Percentiles rank a stretch among this genome's conserved stretches.
These are phyloP conservation scores for Hyla sarda DNA, from an alignment of 2,113 vertebrate species.

Conservation along the genomic window DNA sequence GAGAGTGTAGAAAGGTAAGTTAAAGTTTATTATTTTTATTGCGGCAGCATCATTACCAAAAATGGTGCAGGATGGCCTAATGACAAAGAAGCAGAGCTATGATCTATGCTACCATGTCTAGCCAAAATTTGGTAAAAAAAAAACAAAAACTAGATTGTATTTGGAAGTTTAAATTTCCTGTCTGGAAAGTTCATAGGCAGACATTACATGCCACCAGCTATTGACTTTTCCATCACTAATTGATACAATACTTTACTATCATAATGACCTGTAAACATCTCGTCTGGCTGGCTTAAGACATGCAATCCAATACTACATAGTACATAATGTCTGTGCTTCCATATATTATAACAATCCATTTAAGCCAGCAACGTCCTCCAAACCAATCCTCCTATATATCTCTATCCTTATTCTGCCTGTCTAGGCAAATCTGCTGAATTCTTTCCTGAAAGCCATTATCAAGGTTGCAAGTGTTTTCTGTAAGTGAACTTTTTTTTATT, in stretches of 20 bases:
- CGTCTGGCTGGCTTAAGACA: neutral
- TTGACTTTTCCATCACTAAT: neutral
- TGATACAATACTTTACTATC: neutral
- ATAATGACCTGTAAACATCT: neutral
- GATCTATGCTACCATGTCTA: neutral
- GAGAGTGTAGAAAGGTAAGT: no score
- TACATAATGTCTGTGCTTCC: constrained; percentile 3
- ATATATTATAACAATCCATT: neutral
- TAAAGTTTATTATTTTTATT: no score
- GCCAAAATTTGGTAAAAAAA: neutral
- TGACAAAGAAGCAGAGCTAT: no score
- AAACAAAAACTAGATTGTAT: neutral
- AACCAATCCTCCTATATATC: neutral
- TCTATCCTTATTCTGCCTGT: neutral
- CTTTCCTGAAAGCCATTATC: constrained; percentile 49
- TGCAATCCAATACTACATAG: neutral
- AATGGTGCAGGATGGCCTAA: no score
- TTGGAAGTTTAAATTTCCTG: neutral
- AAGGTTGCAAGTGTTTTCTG: constrained; percentile 37
- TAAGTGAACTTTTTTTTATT: constrained; percentile 27
- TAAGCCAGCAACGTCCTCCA: neutral
- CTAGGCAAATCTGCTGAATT: neutral
- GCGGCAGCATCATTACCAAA: no score
- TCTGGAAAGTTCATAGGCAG: neutral
- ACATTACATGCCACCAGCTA: neutral